A percentile compares a stretch with the other conserved stretches of the same genome.
Evolutionary conservation across 2,797 vertebrate genomes (phyloP).

Genomic region (Tenualosa thibaudeaui): DNA sequence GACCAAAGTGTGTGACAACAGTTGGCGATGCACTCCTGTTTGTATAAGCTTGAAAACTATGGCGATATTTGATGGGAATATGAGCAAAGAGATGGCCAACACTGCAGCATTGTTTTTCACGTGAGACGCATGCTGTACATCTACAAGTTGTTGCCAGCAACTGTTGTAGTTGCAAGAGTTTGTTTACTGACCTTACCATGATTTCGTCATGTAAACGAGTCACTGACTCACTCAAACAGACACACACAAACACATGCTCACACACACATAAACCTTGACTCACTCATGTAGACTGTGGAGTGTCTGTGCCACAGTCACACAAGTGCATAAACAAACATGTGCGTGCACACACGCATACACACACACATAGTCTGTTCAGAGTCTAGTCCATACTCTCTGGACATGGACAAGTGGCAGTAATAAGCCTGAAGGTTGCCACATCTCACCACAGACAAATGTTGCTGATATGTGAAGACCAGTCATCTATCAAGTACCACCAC

Average conservation of each 20-base stretch:
- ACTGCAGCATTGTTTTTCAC: no score
- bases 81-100: no score
- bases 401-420: background rate
- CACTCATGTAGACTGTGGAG: background rate
- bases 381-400: background rate
- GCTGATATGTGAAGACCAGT: background rate
- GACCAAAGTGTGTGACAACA: no score
- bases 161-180: no score
- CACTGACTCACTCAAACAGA: no score
- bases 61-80: no score
- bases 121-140: no score
- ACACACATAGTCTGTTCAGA: background rate
- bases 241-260: background rate
- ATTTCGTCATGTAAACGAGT: no score
- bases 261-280: background rate
- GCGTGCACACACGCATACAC: background rate
- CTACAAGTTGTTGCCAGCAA: no score
- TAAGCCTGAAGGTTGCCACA: slow-evolving; percentile 1
- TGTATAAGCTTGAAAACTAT: no score
- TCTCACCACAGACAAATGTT: background rate
- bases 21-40: no score
- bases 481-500: background rate
- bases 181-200: no score
- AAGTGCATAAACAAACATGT: background rate
- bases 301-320: background rate